phyloP scores from a whole-genome alignment of 37 sponge, comb jelly and placozoan genomes.

The Halichondria panicea region DNA sequence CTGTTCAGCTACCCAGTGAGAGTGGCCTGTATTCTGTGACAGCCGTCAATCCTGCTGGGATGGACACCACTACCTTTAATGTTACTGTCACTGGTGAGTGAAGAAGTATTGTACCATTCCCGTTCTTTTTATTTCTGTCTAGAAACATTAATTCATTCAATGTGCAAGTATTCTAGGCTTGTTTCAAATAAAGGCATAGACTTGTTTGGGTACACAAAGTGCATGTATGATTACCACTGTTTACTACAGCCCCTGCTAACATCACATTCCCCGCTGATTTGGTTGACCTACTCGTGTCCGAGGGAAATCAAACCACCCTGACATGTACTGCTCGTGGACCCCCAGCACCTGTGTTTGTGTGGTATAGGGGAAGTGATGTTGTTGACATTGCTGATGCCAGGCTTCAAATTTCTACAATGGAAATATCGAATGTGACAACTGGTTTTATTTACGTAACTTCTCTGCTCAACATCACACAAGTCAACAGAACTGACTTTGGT shows the following conservation, averaged over 20 bases:
- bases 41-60: conserved; percentile 19
- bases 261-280: conserved; percentile 11
- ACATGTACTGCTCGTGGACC: conserved; percentile 40
- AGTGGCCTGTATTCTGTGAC: conserved; percentile 25
- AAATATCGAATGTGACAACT: neutral
- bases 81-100: conserved; percentile 20
- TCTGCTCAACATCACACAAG: neutral
- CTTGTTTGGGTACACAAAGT: no score
- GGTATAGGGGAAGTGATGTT: conserved; percentile 1
- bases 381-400: neutral
- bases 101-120: neutral
- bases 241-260: conserved; percentile 8
- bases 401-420: neutral
- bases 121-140: no score
- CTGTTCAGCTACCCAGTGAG: conserved; percentile 1
- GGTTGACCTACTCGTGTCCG: neutral
- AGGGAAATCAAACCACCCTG: conserved; percentile 9
- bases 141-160: no score
- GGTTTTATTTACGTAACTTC: conserved; percentile 5
- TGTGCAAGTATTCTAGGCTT: no score
- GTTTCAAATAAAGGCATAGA: no score
- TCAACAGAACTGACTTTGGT: conserved; percentile 36
- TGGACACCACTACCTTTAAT: conserved; percentile 4
- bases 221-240: no score
- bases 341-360: conserved; percentile 43